These are phyloP conservation scores for Nephrocerus scutellatus DNA, from an alignment of 2,888 invertebrate species.

Conservation along the genomic window DNA sequence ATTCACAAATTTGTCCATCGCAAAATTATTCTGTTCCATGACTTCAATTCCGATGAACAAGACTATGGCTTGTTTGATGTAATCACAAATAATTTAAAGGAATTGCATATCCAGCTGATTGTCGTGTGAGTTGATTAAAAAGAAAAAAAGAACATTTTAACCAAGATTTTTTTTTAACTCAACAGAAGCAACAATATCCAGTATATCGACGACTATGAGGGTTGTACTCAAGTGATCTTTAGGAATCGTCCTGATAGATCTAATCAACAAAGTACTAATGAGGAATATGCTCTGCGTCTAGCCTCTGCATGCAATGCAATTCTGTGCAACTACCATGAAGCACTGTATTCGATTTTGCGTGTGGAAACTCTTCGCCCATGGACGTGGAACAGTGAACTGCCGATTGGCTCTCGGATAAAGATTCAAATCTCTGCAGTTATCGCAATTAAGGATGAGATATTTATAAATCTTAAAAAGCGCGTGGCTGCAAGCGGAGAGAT, in stretches of 20 bases:
- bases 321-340: slow-evolving; percentile 54
- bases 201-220: slow-evolving; percentile 39
- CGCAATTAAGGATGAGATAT: slow-evolving; percentile 50
- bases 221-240: slow-evolving; percentile 30
- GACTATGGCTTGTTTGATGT: slow-evolving; percentile 51
- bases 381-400: slow-evolving; percentile 60
- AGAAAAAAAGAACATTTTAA: background rate
- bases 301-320: slow-evolving; percentile 31
- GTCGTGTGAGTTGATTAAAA: slow-evolving; percentile 52
- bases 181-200: slow-evolving; percentile 42
- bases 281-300: slow-evolving; percentile 45
- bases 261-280: slow-evolving; percentile 42
- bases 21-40: slow-evolving; percentile 60
- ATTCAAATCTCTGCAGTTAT: slow-evolving; percentile 58
- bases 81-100: slow-evolving; percentile 51
- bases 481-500: slow-evolving; percentile 46
- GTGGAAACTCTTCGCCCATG: slow-evolving; percentile 52
- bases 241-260: slow-evolving; percentile 23
- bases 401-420: slow-evolving; percentile 54
- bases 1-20: slow-evolving; percentile 44
- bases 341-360: slow-evolving; percentile 54
- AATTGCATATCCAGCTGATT: slow-evolving; percentile 54
- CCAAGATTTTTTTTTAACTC: background rate
- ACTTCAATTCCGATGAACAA: slow-evolving; percentile 52
- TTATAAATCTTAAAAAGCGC: slow-evolving; percentile 36